These are phyloP conservation scores for Brachionus asplanchnoidis DNA, from an alignment of 1,140 invertebrate genomes.

Conservation along the genomic window DNA sequence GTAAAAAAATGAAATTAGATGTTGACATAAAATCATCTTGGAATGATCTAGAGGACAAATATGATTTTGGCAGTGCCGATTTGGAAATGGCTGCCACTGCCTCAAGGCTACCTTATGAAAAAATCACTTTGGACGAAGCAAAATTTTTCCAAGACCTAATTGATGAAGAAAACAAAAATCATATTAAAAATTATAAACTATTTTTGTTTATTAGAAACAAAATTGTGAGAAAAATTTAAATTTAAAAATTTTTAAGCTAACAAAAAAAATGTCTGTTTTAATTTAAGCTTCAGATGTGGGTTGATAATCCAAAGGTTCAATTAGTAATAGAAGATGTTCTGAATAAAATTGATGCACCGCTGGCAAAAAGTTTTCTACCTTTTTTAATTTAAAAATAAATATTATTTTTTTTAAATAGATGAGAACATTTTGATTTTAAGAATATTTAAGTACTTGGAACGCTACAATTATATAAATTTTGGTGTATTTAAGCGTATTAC, in stretches of 20 bases:
- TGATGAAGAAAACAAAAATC: slow-evolving; percentile 57
- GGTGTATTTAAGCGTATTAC: slow-evolving; percentile 85
- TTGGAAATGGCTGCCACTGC: slow-evolving; percentile 54
- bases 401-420: slow-evolving; percentile 48
- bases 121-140: slow-evolving; percentile 86
- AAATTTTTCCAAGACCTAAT: slow-evolving; percentile 82
- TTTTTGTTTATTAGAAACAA: slow-evolving; percentile 88
- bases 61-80: not conserved
- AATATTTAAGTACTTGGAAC: slow-evolving; percentile 83
- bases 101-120: slow-evolving; percentile 80
- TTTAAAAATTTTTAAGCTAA: not conserved
- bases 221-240: slow-evolving; percentile 59
- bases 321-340: slow-evolving; percentile 75
- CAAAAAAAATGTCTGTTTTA: not conserved
- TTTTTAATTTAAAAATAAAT: not conserved
- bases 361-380: not conserved
- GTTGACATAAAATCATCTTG: not conserved
- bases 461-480: slow-evolving; percentile 97
- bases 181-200: slow-evolving; percentile 76
- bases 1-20: not conserved
- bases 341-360: slow-evolving; percentile 57
- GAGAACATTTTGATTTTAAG: slow-evolving; percentile 75
- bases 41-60: not conserved
- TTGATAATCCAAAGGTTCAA: slow-evolving; percentile 89
- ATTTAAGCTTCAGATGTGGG: slow-evolving; percentile 81